Base-by-base conservation (phyloP, 2,113 vertebrate genomes). In the Athene noctua region DNA sequence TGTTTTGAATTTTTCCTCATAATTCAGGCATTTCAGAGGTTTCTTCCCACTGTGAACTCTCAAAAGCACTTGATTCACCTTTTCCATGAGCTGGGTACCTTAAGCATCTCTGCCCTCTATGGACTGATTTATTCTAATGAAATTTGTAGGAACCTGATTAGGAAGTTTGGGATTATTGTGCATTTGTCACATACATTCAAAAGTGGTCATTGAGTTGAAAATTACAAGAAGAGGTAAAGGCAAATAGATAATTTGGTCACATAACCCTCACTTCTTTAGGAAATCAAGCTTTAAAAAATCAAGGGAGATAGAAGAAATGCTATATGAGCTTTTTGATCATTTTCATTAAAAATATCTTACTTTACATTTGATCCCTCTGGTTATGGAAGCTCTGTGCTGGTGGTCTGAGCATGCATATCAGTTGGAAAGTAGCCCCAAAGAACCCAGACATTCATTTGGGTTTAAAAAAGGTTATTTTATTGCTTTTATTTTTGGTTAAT, bases 401-500 rank as follows among this genome's bases (percentile, higher is more conserved):
- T 80, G 18, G 20, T 91, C 54, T 52, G 44, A 91, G 13, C 10
- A 5, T 26, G 15, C 10, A 11, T 58, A 75, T n/a, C 55, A 80
- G 6, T 26, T 66, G 26, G 25, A 82, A 87, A 51, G 38, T 47
- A 90, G 15, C 15, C 15, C 38, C 55, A 75, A 92, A 86, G 52
- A 88, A 44, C 25, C 34, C 47, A 90, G 52, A 87, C 23, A 59
- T 94, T 91, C 13, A 32, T 57, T 86, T 80, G 65, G 17, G 29
- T 85, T 94, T 92, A 63, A 44, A 80, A 92, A 94, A 93, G 62
- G 36, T 57, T 29, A 52, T 80, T 71, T 61, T 36, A 21, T 57
- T 44, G 40, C 51, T 68, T 97, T 97, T 86, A 38, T 74, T 96
- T 97, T 97, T 93, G 58, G 73, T 94, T 96, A 94, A 97, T 96